Evolutionary conservation across 2,113 vertebrate species (phyloP).

Genomic region (Aix galericulata): DNA sequence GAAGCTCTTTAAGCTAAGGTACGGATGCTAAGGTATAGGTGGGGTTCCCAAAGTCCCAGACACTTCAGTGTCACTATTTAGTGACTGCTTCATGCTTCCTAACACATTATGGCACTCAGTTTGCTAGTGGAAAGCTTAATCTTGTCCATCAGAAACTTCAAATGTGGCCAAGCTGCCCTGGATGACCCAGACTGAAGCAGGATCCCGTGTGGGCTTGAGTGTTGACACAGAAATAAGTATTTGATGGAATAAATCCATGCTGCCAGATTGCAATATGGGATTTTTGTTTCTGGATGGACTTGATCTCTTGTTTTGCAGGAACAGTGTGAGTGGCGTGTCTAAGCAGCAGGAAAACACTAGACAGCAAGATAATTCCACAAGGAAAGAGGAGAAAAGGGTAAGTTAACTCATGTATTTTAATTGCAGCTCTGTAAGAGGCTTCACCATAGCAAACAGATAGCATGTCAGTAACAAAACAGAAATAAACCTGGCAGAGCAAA

Average conservation of each 20-base stretch:
- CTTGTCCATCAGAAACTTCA: neutral
- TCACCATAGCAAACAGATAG: neutral
- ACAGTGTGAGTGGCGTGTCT: neutral
- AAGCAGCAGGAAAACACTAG: neutral
- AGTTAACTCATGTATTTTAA: neutral
- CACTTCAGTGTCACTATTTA: neutral
- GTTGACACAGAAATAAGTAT: neutral
- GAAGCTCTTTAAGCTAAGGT: neutral
- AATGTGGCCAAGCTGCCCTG: neutral
- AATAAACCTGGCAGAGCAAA: neutral
- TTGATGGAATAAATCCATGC: neutral
- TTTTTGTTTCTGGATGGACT: neutral
- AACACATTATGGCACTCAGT: rapidly evolving
- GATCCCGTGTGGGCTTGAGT: neutral
- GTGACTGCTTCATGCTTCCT: neutral
- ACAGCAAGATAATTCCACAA: neutral
- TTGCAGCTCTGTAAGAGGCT: neutral
- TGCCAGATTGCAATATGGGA: neutral
- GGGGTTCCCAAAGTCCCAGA: rapidly evolving
- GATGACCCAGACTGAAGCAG: neutral
- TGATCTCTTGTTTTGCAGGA: neutral
- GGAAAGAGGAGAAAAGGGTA: neutral
- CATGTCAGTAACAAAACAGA: neutral
- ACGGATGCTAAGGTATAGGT: neutral
- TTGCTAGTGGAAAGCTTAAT: neutral